Conservation (phyloP, 30 jellyfish, hydroid and myxozoan genomes). For the Hydra vulgaris region DNA sequence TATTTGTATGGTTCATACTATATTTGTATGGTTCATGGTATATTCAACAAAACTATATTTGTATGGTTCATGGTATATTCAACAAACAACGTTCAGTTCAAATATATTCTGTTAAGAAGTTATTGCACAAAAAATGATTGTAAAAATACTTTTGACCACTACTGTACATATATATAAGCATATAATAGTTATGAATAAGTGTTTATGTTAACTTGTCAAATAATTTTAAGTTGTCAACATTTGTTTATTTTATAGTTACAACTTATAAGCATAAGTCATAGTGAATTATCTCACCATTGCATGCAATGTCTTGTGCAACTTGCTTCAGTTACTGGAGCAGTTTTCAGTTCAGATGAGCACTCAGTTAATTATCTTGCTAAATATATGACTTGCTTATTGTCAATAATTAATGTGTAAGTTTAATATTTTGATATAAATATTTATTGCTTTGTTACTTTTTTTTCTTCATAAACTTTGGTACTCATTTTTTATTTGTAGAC, state of each 20-base stretch:
- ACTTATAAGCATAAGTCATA: conserved; percentile 31
- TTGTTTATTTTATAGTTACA: conserved; percentile 67
- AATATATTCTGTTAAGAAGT: no score
- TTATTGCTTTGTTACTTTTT: neutral
- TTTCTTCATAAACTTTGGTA: no score
- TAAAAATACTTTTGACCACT: no score
- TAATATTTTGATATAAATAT: neutral
- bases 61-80: no score
- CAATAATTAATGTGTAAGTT: conserved; percentile 42
- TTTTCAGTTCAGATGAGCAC: conserved; percentile 24
- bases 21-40: no score
- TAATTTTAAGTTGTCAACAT: no score
- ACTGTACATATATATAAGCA: no score
- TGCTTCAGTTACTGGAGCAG: conserved; percentile 85
- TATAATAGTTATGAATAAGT: no score
- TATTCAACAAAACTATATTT: no score
- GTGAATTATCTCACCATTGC: conserved; percentile 69
- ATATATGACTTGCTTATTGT: conserved; percentile 42
- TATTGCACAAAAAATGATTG: no score
- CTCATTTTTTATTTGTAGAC: conserved; percentile 14
- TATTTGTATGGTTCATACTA: neutral
- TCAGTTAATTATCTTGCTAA: conserved; percentile 35
- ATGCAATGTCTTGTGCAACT: conserved; percentile 78
- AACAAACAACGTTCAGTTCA: no score
- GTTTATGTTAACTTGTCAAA: no score